phyloP scores from a whole-genome alignment of 2,888 invertebrate genomes.

The Sympetrum striolatum region DNA sequence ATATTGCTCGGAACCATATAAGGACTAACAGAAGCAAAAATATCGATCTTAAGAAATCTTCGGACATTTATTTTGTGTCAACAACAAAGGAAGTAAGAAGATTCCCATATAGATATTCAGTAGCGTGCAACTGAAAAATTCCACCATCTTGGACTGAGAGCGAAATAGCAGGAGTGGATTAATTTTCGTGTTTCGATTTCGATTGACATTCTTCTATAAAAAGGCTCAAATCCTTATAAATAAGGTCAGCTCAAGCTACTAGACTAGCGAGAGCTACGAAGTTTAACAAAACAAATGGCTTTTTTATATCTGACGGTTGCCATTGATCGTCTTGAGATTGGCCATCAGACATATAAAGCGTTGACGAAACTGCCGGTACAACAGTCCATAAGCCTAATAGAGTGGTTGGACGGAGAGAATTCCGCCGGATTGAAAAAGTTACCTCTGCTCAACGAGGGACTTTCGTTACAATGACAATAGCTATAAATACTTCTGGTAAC shows the following conservation, averaged over 20 bases:
- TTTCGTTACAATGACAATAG: slow-evolving; percentile 53
- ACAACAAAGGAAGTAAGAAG: not conserved
- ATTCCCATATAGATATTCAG: not conserved
- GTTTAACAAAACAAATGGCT: slow-evolving; percentile 45
- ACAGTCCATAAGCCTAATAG: slow-evolving; percentile 57
- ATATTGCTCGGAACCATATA: too few relatives aligned
- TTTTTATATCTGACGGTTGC: slow-evolving; percentile 51
- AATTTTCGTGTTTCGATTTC: slow-evolving; percentile 46
- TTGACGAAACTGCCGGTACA: slow-evolving; percentile 57
- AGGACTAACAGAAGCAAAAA: too few relatives aligned
- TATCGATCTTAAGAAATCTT: not conserved
- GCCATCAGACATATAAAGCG: slow-evolving; percentile 56
- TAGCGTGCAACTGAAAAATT: not conserved
- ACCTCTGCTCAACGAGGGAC: slow-evolving; percentile 56
- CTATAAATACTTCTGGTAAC: slow-evolving; percentile 56
- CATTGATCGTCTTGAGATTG: slow-evolving; percentile 51
- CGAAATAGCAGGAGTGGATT: slow-evolving; percentile 47
- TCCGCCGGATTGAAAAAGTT: slow-evolving; percentile 55
- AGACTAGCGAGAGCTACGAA: slow-evolving; percentile 49
- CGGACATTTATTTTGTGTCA: not conserved
- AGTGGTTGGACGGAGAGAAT: slow-evolving; percentile 55
- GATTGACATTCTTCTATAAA: too few relatives aligned
- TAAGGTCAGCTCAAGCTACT: slow-evolving; percentile 49
- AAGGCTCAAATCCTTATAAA: slow-evolving; percentile 48
- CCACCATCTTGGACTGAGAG: slow-evolving; percentile 30